Evolutionary conservation across 2,888 invertebrate genomes (phyloP), one percentile per base, ranked within the genome.

Genomic region (Onthophagus sagittarius): DNA sequence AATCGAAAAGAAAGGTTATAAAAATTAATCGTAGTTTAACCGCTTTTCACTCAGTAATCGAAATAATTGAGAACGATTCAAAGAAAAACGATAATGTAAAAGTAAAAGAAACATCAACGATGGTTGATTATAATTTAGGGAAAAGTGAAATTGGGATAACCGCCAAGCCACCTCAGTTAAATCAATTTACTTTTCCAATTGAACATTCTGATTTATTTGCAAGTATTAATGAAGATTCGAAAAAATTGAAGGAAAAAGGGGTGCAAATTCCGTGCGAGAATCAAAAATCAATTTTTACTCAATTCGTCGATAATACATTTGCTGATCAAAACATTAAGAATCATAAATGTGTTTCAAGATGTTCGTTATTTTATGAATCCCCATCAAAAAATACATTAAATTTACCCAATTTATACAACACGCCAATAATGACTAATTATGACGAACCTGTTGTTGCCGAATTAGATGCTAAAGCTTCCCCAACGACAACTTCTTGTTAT

Each of bases 131-230:
- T 11, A n/a, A 23, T n/a, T 15, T 31, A 67, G 67, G 32, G 0
- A 67, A 23, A 23, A 67, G n/a, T 23, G 67, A 67, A 23, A 23
- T 67, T 67, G 67, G 67, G 23, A 23, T 67, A 67, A 15, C 67
- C 5, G 67, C 23, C 1, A 67, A 67, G 31, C 67, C 67, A 31
- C 67, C 23, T 23, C 39, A 53, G 6, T 11, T 23, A 23, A 23
- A 53, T 9, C 39, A 7, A 11, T 53, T 53, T 9, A 53, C 11
- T 4, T 53, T 53, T 53, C 39, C 39, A 9, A 15, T 23, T 2
- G 67, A 67, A n/a, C 67, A 67, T 15, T 23, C 23, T 7, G 67
- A 31, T 23, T 67, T 67, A 5, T 15, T 23, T n/a, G 1, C 15
- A 5, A 32, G 31, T 32, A 67, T 23, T 11, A n/a, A 15, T 5